Conservation (phyloP, 2,888 invertebrate genomes). For the Dynastes hyllus region DNA sequence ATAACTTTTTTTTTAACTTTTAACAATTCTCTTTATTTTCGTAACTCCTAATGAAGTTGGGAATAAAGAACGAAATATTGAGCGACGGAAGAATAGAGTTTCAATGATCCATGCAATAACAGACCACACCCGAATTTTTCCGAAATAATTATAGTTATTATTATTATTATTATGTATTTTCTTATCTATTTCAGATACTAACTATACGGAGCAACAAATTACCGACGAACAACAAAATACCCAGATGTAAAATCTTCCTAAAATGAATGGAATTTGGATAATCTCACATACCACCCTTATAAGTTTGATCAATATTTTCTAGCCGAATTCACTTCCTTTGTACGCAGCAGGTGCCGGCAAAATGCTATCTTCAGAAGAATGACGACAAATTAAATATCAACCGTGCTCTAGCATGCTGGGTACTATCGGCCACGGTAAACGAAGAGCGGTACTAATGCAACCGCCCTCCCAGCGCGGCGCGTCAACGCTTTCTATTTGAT, state of each 20-base stretch:
- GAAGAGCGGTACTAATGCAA: neutral
- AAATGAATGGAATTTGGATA: neutral
- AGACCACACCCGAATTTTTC: too few relatives aligned
- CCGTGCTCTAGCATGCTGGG: neutral
- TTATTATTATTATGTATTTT: too few relatives aligned
- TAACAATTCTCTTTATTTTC: too few relatives aligned
- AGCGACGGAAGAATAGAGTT: too few relatives aligned
- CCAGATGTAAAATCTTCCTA: neutral
- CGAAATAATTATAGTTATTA: too few relatives aligned
- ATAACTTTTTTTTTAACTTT: too few relatives aligned
- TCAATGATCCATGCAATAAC: too few relatives aligned
- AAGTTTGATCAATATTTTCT: slow-evolving; percentile 40
- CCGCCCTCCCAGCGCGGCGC: neutral
- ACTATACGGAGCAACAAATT: too few relatives aligned
- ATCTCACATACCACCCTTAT: neutral
- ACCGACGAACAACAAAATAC: too few relatives aligned
- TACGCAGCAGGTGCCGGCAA: neutral
- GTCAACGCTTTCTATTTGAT: slow-evolving; percentile 5
- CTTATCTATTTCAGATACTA: too few relatives aligned
- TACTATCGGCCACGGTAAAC: slow-evolving; percentile 10
- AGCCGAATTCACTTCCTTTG: neutral
- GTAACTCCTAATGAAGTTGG: too few relatives aligned
- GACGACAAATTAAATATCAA: slow-evolving; percentile 28
- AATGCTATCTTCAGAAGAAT: slow-evolving; percentile 5
- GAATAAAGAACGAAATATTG: too few relatives aligned